Percentiles rank a stretch among this genome's conserved stretches.
Evolutionary conservation across 2,797 vertebrate species (phyloP).

Genomic region (Acropternis orthonyx): DNA sequence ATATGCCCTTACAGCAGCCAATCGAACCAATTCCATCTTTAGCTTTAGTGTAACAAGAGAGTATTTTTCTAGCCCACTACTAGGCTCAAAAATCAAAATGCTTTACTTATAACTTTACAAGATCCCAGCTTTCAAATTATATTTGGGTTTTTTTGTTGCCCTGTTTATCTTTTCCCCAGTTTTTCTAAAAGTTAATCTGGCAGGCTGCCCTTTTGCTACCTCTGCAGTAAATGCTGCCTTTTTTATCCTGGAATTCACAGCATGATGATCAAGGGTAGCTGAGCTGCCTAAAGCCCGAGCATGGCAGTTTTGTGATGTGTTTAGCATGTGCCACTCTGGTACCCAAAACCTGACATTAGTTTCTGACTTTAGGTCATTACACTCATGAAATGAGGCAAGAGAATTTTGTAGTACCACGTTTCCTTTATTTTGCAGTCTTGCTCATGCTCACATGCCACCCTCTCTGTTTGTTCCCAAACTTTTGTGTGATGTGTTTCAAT

Average conservation of each 20-base stretch:
- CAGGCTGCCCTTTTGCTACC: neutral
- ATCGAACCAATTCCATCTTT: neutral
- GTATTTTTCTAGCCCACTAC: neutral
- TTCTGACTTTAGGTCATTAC: neutral
- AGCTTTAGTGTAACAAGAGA: slow-evolving; percentile 17
- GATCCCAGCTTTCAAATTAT: slow-evolving; percentile 5
- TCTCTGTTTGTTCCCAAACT: neutral
- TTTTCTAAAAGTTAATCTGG: slow-evolving; percentile 32
- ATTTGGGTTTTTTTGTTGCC: neutral
- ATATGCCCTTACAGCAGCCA: neutral
- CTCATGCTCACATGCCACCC: neutral
- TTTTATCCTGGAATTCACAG: neutral
- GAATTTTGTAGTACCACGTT: neutral
- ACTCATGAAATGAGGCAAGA: neutral
- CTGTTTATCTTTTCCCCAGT: neutral
- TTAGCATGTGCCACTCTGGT: neutral
- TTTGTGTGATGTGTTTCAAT: neutral
- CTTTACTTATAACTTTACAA: slow-evolving; percentile 18
- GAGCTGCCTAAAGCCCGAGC: neutral
- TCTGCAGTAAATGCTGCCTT: slow-evolving; percentile 6
- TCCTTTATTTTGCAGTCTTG: neutral
- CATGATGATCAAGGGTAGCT: neutral
- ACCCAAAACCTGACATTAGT: neutral
- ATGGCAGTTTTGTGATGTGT: neutral
- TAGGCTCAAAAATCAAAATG: slow-evolving; percentile 27